A percentile compares a stretch with the other conserved stretches of the same genome.
These are phyloP conservation scores for Melinaea menophilus DNA, from an alignment of 2,888 invertebrate species.

Conservation along the genomic window DNA sequence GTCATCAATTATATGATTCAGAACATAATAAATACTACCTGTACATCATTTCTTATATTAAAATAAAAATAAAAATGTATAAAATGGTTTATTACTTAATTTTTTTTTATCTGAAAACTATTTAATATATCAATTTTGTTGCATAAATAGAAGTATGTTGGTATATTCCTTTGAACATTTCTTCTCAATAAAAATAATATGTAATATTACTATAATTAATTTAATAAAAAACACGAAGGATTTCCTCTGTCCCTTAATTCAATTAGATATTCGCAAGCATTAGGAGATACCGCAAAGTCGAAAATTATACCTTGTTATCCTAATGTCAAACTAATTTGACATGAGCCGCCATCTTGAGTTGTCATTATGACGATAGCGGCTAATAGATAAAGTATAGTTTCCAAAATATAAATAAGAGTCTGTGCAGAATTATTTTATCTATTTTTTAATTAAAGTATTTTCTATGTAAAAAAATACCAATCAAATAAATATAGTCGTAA, in stretches of 20 bases:
- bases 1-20: conserved; percentile 23
- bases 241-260: conserved; percentile 29
- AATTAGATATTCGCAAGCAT: conserved; percentile 37
- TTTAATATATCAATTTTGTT: no score
- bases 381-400: conserved; percentile 18
- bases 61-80: no score
- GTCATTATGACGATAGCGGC: conserved; percentile 24
- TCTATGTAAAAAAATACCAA: background rate
- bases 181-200: no score
- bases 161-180: no score
- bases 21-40: conserved; percentile 7
- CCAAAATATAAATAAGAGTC: background rate
- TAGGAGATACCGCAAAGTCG: conserved; percentile 34
- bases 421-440: no score
- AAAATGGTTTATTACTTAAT: no score
- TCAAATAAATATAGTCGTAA: conserved; percentile 46
- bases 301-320: conserved; percentile 37
- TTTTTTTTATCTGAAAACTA: no score
- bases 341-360: conserved; percentile 28
- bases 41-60: no score
- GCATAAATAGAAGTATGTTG: no score
- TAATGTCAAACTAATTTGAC: conserved; percentile 32
- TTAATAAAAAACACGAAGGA: background rate
- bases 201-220: no score
- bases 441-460: background rate